Evolutionary conservation across 2,888 invertebrate genomes (phyloP).

Genomic region (Parthenolecanium corni): DNA sequence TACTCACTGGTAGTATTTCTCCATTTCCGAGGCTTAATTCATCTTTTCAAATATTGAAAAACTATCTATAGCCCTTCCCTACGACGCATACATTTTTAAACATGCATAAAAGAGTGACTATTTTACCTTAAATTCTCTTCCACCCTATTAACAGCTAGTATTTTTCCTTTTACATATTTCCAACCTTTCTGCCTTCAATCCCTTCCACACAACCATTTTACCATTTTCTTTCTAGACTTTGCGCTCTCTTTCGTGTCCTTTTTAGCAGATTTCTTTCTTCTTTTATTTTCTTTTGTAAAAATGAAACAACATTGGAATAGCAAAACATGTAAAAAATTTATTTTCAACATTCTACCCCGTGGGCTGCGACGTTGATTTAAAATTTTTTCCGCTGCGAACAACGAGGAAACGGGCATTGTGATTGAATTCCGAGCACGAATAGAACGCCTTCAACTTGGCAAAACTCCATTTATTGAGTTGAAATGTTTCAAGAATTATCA

Average conservation of each 20-base stretch:
- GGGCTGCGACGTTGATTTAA: conserved; percentile 26
- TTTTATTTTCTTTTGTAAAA: background rate
- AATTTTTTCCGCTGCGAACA: conserved; percentile 7
- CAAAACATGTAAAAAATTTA: conserved; percentile 27
- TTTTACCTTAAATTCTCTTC: no score
- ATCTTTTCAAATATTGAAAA: no score
- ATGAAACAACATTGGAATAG: conserved; percentile 27
- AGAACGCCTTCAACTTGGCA: conserved; percentile 29
- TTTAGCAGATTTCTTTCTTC: background rate
- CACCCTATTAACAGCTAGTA: no score
- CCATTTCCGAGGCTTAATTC: no score
- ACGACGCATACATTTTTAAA: no score
- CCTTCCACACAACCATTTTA: background rate
- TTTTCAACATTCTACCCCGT: conserved; percentile 18
- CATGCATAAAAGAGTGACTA: no score
- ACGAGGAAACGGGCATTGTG: conserved; percentile 6
- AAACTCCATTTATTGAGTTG: conserved; percentile 28
- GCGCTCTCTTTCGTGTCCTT: background rate
- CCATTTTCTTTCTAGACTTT: background rate
- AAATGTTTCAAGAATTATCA: conserved; percentile 29
- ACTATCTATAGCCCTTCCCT: no score
- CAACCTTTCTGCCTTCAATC: no score
- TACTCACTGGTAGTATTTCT: no score
- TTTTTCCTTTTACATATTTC: no score
- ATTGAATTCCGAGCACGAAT: conserved; percentile 29